Conservation (phyloP, 2,113 vertebrate species). For the Poeciliopsis prolifica region DNA sequence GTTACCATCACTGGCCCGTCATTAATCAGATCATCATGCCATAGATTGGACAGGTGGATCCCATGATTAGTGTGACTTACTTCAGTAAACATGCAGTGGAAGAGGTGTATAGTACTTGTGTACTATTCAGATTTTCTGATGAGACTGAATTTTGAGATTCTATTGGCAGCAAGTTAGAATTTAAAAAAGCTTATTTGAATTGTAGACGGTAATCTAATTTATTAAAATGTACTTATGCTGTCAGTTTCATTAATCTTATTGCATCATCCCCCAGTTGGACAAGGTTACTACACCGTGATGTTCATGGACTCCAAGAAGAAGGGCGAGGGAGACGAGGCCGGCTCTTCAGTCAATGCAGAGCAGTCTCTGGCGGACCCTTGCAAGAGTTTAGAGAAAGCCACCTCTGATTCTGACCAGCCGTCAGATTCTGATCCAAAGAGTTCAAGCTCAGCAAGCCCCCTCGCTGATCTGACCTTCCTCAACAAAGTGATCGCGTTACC, state of each 20-base stretch:
- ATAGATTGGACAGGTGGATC: no score
- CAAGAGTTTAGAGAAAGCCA: neutral
- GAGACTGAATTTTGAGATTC: no score
- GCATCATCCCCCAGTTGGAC: constrained; percentile 27
- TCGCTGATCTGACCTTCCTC: neutral
- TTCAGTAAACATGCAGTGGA: no score
- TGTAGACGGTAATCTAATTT: no score
- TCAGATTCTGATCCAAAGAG: neutral
- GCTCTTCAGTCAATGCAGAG: neutral
- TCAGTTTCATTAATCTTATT: neutral
- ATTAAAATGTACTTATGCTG: no score
- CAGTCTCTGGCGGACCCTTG: neutral
- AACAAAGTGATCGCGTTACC: constrained; percentile 21
- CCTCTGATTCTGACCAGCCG: neutral
- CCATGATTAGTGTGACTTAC: no score
- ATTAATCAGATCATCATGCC: no score
- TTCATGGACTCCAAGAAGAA: constrained; percentile 23
- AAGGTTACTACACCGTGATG: constrained; percentile 50
- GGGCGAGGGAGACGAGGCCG: neutral
- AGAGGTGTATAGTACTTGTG: no score
- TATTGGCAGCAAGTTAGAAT: no score
- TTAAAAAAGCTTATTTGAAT: no score
- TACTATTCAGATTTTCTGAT: no score
- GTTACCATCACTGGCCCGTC: no score
- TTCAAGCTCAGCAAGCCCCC: neutral